A percentile compares a stretch with the other conserved stretches of the same genome.
These are phyloP conservation scores for Euura lappo DNA, from an alignment of 1,140 invertebrate species.

Conservation along the genomic window DNA sequence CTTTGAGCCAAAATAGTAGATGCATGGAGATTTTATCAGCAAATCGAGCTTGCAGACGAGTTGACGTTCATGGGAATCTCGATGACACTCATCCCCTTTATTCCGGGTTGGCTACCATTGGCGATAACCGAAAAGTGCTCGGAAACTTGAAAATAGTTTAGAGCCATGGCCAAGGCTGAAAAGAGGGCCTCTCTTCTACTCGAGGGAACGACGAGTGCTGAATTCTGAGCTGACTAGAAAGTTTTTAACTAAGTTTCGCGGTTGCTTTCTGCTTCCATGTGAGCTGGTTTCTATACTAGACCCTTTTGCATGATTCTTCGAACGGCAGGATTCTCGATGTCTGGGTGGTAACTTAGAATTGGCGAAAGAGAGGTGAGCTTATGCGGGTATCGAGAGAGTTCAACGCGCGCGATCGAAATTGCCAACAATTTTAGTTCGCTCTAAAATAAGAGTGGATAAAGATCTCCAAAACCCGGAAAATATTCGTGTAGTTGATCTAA, in stretches of 20 bases:
- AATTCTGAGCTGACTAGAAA: slow-evolving; percentile 48
- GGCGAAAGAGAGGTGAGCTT: neutral
- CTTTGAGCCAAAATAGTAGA: no score
- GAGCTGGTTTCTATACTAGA: neutral
- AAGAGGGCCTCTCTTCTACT: slow-evolving; percentile 28
- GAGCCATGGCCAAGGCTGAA: neutral
- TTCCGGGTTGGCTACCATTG: slow-evolving; percentile 23
- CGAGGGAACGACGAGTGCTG: slow-evolving; percentile 33
- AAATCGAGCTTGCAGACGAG: no score
- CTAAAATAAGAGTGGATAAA: neutral
- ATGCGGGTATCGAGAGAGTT: neutral
- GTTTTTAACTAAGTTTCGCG: slow-evolving; percentile 50
- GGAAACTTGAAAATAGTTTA: slow-evolving; percentile 49
- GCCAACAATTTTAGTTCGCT: neutral
- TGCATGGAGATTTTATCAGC: no score
- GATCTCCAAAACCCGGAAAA: neutral
- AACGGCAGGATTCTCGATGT: neutral
- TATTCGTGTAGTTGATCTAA: neutral
- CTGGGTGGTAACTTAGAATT: neutral
- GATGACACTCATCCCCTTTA: neutral
- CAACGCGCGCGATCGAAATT: neutral
- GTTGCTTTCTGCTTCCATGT: slow-evolving; percentile 29
- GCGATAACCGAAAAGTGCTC: slow-evolving; percentile 38
- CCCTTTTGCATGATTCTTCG: neutral
- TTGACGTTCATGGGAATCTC: no score